A percentile compares a stretch with the other conserved stretches of the same genome.
Conservation (phyloP, 2,888 invertebrate genomes). For the Leistus spinibarbis region DNA sequence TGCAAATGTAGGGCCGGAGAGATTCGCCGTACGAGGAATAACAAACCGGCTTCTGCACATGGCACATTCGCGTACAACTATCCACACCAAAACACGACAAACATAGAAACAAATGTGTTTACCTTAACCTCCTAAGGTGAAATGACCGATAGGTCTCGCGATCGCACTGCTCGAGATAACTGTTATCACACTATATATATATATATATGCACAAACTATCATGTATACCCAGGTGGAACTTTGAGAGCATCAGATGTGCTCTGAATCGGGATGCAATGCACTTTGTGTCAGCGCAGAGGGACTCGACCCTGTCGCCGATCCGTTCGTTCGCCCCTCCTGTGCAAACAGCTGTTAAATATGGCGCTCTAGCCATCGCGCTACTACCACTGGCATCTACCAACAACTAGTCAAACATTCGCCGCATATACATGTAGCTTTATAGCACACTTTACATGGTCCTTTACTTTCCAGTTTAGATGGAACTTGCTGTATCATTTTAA, state of each 20-base stretch:
- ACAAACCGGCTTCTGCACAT: slow-evolving; percentile 23
- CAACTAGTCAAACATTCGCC: background rate
- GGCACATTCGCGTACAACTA: background rate
- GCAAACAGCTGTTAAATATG: slow-evolving; percentile 26
- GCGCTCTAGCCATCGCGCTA: background rate
- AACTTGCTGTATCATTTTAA: background rate
- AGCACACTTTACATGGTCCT: background rate
- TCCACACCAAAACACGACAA: slow-evolving; percentile 5
- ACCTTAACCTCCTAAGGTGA: slow-evolving; percentile 21
- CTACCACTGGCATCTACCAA: slow-evolving; percentile 1
- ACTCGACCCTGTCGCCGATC: slow-evolving; percentile 9
- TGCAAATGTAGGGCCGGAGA: background rate
- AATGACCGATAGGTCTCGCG: background rate
- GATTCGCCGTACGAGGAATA: background rate
- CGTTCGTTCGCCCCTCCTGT: slow-evolving; percentile 22
- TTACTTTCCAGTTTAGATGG: background rate
- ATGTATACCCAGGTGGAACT: background rate
- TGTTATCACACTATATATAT: slow-evolving; percentile 21
- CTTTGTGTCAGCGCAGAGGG: slow-evolving; percentile 19
- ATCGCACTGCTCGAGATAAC: slow-evolving; percentile 13
- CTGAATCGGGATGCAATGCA: slow-evolving; percentile 16
- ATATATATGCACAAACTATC: slow-evolving; percentile 8
- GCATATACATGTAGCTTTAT: background rate
- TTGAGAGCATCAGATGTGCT: slow-evolving; percentile 3
- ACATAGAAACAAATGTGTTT: slow-evolving; percentile 10